Base-by-base conservation (phyloP, 2,888 invertebrate species). In the Sinotaia quadrata region DNA sequence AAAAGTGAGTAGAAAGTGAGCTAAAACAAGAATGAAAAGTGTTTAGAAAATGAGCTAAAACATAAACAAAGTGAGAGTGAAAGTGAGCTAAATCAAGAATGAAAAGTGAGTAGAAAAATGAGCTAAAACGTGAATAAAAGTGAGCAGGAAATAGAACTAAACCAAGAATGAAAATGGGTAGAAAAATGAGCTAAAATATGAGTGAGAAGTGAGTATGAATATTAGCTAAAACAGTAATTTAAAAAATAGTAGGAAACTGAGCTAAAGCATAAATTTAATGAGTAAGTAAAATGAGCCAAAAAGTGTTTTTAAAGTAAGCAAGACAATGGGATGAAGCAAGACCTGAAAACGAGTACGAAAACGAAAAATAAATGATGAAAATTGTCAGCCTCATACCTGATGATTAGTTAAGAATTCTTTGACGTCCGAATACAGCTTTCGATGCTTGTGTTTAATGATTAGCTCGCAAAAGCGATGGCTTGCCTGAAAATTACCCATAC, bases 391-490 rank as follows among this genome's bases (percentile, higher is more conserved):
- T 15, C 67, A 62, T 73, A 88, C 87, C 81, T 88, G 87, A 76
- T 88, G 84, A 44, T 86, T 75, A 0, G 77, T 62, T 2, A 89
- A 78, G 75, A 89, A 89, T 0, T 73, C 31, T 62, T 75, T 58
- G 0, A 89, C 78, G 54, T 82, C 79, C 2, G 51, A 4, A 34
- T 86, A 79, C 54, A 73, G 77, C 8, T 65, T 61, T 41, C 60
- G 68, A 27, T 78, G 78, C 68, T 78, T 81, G 67, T 84, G 79
- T 69, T 86, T 83, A 5, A 89, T 78, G 24, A 88, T 81, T 10
- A 89, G 71, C 75, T 89, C 89, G 81, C 88, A 89, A 87, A 87
- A 88, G 58, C 88, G 80, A 68, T 89, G 89, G 47, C 80, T 76
- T n/a, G 89, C 81, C 84, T 87, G 72, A 24, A 67, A 73, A 21